phyloP scores from a whole-genome alignment of 2,113 vertebrate genomes.

The Cettia cetti region DNA sequence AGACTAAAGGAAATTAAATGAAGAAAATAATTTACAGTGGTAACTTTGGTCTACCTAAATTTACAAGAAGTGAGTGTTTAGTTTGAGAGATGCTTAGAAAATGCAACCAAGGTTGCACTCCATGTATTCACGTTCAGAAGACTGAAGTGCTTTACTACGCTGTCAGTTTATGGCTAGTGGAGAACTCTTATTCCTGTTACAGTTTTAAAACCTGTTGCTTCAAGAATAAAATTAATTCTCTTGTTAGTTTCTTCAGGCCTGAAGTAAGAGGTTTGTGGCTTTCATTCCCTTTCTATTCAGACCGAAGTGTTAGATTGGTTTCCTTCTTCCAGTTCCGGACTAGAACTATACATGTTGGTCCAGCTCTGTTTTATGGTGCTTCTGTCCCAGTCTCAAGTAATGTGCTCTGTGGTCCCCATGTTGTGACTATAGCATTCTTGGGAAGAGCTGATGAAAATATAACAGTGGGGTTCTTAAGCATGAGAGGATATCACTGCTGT shows the following conservation, averaged over 20 bases:
- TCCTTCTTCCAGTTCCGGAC: background rate
- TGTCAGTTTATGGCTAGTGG: background rate
- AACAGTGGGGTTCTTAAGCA: background rate
- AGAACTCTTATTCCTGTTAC: background rate
- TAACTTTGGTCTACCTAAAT: background rate
- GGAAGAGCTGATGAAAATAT: background rate
- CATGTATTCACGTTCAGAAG: background rate
- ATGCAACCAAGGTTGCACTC: background rate
- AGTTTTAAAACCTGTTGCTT: background rate
- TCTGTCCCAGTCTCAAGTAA: background rate
- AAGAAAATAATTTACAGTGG: background rate
- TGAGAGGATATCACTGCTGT: background rate
- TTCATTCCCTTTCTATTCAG: background rate
- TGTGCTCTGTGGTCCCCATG: background rate
- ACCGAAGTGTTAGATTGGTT: background rate
- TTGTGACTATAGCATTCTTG: background rate
- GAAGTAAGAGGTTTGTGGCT: background rate
- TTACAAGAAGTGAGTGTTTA: background rate
- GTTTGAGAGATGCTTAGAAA: background rate
- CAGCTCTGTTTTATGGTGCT: background rate
- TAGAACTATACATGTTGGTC: fast-evolving
- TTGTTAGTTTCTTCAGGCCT: background rate
- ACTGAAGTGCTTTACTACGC: background rate
- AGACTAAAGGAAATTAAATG: background rate
- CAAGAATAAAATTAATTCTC: background rate